phyloP scores from a whole-genome alignment of 2,888 invertebrate genomes.

The Cepaea hortensis region DNA sequence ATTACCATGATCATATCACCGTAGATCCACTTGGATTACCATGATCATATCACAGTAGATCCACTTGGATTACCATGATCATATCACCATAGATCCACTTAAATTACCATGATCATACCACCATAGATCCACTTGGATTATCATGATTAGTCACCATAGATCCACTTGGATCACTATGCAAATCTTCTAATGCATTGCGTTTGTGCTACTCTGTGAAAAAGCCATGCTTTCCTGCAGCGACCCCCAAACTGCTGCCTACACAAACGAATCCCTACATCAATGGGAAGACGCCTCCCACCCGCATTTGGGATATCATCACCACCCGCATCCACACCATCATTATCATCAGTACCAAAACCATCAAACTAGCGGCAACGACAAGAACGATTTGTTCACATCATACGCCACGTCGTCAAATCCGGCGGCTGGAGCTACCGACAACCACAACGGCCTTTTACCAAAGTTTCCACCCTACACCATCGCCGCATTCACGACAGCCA shows the following conservation, averaged over 20 bases:
- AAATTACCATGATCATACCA: too few species aligned
- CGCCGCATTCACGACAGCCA: slow-evolving; percentile 17
- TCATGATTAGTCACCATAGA: too few species aligned
- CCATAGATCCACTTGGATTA: too few species aligned
- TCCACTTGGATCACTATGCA: too few species aligned
- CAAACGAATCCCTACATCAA: background rate
- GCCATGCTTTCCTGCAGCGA: background rate
- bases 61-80: too few species aligned
- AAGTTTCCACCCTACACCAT: slow-evolving; percentile 33
- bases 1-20: too few species aligned
- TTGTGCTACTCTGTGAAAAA: background rate
- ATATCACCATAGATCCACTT: too few species aligned
- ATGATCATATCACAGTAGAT: too few species aligned
- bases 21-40: too few species aligned
- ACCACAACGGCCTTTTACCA: slow-evolving; percentile 16
- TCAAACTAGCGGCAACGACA: background rate
- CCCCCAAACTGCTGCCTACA: background rate
- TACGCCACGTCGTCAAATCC: slow-evolving; percentile 3
- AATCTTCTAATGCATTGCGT: too few species aligned
- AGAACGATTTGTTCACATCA: slow-evolving; percentile 27
- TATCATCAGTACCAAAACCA: background rate
- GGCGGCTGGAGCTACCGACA: background rate
- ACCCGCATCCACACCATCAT: background rate
- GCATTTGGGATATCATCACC: background rate
- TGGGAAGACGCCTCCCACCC: background rate